These are phyloP conservation scores for Drosophila quadrilineata DNA, from an alignment of 1,140 invertebrate genomes.

Conservation along the genomic window DNA sequence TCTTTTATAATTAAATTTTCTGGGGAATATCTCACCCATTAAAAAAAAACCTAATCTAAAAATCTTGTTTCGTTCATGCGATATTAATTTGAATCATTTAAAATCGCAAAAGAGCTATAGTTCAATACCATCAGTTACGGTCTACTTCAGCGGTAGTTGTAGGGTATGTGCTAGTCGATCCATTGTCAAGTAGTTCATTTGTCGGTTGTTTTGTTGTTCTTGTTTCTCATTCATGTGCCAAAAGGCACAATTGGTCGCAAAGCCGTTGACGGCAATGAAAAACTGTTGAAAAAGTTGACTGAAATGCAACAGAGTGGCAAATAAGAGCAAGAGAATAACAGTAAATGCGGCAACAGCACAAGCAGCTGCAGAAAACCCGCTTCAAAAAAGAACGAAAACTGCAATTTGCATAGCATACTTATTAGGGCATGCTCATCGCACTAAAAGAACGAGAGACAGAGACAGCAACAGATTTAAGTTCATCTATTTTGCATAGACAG, in stretches of 20 bases:
- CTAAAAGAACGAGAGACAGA: too few species aligned
- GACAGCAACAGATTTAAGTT: not conserved
- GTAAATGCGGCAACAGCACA: not conserved
- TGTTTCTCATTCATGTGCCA: conserved; percentile 24
- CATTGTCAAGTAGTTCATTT: too few species aligned
- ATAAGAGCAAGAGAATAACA: conserved; percentile 13
- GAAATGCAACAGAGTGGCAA: conserved; percentile 24
- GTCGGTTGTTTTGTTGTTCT: conserved; percentile 12
- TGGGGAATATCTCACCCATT: too few species aligned
- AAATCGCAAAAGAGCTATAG: too few species aligned
- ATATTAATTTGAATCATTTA: too few species aligned
- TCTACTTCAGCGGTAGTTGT: too few species aligned
- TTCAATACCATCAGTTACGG: too few species aligned
- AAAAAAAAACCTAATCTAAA: too few species aligned
- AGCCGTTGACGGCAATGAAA: conserved; percentile 31
- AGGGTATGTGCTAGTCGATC: not conserved
- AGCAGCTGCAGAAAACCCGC: conserved; percentile 1
- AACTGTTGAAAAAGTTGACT: conserved; percentile 38
- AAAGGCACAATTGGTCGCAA: conserved; percentile 24
- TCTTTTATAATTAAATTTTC: too few species aligned
- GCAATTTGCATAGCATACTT: conserved; percentile 23
- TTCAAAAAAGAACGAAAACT: not conserved
- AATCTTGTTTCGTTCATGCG: too few species aligned
- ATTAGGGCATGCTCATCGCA: conserved; percentile 6
- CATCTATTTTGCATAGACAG: not conserved